Conservation (phyloP, 1,140 invertebrate genomes). For the Choristoneura fumiferana region DNA sequence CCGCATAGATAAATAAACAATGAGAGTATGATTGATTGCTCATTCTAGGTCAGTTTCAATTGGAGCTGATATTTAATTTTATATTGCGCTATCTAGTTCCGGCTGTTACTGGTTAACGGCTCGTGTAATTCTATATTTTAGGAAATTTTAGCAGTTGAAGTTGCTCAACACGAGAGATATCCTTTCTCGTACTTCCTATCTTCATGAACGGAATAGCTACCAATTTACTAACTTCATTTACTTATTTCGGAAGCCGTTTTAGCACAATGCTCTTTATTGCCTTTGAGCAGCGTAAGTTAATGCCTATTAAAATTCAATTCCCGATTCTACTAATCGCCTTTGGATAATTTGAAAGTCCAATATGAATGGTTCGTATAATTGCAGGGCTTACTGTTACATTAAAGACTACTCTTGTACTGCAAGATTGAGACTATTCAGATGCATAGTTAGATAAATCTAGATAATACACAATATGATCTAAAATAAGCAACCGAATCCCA, state of each 20-base stretch:
- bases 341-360: conserved; percentile 5
- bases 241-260: not conserved
- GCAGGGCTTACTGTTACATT: not conserved
- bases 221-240: conserved; percentile 1
- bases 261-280: not conserved
- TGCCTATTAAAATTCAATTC: conserved; percentile 9
- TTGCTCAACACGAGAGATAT: not conserved
- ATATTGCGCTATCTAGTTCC: conserved; percentile 13
- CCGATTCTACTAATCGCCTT: not conserved
- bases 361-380: not conserved
- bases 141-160: not conserved
- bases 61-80: not conserved
- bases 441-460: too few species aligned
- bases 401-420: too few species aligned
- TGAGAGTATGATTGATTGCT: conserved; percentile 11
- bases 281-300: conserved; percentile 3
- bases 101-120: not conserved
- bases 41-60: conserved; percentile 4
- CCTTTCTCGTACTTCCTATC: not conserved
- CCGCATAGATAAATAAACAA: conserved; percentile 13
- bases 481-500: too few species aligned
- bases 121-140: conserved; percentile 12
- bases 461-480: too few species aligned
- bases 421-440: too few species aligned
- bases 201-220: not conserved